Percentiles rank a stretch among this genome's conserved stretches.
These are phyloP conservation scores for Himantopus leucocephalus DNA, from an alignment of 2,113 vertebrate genomes.

Conservation along the genomic window DNA sequence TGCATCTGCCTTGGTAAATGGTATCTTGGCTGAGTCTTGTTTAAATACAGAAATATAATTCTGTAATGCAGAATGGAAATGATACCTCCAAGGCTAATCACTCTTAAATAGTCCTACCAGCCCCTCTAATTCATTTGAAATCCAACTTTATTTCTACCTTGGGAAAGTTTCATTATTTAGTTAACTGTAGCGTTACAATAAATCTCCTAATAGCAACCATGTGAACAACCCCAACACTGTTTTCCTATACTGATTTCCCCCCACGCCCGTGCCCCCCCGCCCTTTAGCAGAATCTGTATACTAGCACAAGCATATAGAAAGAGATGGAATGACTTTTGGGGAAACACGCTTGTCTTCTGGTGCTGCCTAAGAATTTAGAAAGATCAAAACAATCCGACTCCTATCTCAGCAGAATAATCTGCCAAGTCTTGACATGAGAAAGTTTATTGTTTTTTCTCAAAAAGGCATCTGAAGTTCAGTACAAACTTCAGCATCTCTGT, in stretches of 20 bases:
- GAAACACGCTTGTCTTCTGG: neutral
- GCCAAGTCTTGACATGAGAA: neutral
- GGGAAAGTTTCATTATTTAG: constrained; percentile 32
- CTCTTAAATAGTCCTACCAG: neutral
- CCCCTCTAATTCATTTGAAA: constrained; percentile 1
- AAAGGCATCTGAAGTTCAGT: neutral
- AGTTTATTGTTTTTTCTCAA: neutral
- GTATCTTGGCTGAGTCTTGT: constrained; percentile 5
- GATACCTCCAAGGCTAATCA: constrained; percentile 20
- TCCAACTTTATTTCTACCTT: constrained; percentile 15
- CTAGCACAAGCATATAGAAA: neutral
- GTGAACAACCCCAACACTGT: neutral
- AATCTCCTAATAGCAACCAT: neutral
- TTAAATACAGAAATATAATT: constrained; percentile 50
- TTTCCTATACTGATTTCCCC: neutral
- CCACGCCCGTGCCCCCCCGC: no score
- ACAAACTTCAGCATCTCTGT: neutral
- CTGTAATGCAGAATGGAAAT: neutral
- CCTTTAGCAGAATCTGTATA: no score
- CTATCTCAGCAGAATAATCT: neutral
- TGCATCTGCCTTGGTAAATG: constrained; percentile 26
- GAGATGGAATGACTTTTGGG: neutral
- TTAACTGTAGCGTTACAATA: constrained; percentile 25
- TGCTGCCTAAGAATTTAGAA: neutral
- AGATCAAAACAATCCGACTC: neutral